These are phyloP conservation scores for Cecropterus lyciades DNA, from an alignment of 1,140 invertebrate species.

Conservation along the genomic window DNA sequence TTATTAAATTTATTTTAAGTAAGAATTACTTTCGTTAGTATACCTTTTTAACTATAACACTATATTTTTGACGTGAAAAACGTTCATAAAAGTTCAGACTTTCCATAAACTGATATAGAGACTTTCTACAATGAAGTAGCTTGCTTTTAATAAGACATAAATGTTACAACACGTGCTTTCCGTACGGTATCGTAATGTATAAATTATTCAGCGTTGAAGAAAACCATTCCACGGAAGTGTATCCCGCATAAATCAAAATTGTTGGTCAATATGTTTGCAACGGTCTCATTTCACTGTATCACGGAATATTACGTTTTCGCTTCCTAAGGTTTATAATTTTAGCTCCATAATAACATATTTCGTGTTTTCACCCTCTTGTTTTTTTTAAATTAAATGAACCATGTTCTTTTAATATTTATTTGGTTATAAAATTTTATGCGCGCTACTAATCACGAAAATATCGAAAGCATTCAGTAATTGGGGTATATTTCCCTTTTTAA, in stretches of 20 bases:
- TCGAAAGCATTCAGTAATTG: slow-evolving; percentile 29
- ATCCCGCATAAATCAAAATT: neutral
- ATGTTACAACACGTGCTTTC: no score
- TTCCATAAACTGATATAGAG: no score
- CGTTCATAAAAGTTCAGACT: no score
- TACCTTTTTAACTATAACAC: no score
- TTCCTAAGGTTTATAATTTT: slow-evolving; percentile 24
- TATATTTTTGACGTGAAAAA: no score
- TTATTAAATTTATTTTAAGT: no score
- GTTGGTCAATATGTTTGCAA: neutral
- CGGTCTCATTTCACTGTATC: slow-evolving; percentile 64
- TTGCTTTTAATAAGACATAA: no score
- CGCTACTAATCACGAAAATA: slow-evolving; percentile 24
- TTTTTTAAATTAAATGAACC: slow-evolving; percentile 35
- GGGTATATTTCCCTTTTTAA: slow-evolving; percentile 11
- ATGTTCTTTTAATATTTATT: slow-evolving; percentile 35
- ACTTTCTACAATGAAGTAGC: no score
- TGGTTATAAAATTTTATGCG: slow-evolving; percentile 33
- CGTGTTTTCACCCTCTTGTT: slow-evolving; percentile 33
- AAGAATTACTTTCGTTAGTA: no score
- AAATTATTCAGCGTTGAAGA: no score
- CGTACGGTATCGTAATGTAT: no score
- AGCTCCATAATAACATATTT: slow-evolving; percentile 38
- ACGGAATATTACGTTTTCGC: slow-evolving; percentile 54
- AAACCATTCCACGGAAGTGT: neutral